phyloP scores from a whole-genome alignment of 2,797 vertebrate genomes.

The Lutjanus argentimaculatus region DNA sequence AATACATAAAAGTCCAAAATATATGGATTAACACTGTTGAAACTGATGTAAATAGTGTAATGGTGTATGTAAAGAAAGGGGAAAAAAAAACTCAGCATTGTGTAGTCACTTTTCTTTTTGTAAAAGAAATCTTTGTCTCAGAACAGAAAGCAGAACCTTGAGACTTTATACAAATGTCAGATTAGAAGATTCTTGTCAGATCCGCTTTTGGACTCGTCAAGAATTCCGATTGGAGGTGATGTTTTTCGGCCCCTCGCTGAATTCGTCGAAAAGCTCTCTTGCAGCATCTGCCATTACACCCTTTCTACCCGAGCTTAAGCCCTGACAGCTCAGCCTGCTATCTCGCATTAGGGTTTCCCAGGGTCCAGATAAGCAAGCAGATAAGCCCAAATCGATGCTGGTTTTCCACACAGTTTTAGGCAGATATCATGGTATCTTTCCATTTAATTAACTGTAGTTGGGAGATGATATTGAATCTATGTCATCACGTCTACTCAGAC shows the following conservation, averaged over 20 bases:
- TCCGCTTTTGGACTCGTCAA: slow-evolving; percentile 32
- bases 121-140: slow-evolving; percentile 12
- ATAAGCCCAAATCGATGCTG: slow-evolving; percentile 72
- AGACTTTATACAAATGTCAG: slow-evolving; percentile 64
- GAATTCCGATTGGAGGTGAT: slow-evolving; percentile 49
- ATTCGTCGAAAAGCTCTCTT: slow-evolving; percentile 52
- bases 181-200: slow-evolving; percentile 64
- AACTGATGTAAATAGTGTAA: too few relatives aligned
- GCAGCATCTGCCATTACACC: slow-evolving; percentile 33
- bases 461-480: slow-evolving; percentile 57
- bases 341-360: slow-evolving; percentile 66
- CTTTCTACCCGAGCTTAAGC: slow-evolving; percentile 49
- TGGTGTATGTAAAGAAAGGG: too few relatives aligned
- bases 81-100: not conserved
- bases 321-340: slow-evolving; percentile 66
- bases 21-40: too few relatives aligned
- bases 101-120: not conserved
- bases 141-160: slow-evolving; percentile 38
- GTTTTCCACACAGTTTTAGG: slow-evolving; percentile 59
- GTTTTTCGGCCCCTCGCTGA: slow-evolving; percentile 40
- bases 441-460: slow-evolving; percentile 59
- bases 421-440: slow-evolving; percentile 59
- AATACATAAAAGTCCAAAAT: too few relatives aligned
- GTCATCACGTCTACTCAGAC: slow-evolving; percentile 45
- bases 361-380: slow-evolving; percentile 71